Evolutionary conservation across 1,140 invertebrate species (phyloP).

Genomic region (Berghia stephanieae): DNA sequence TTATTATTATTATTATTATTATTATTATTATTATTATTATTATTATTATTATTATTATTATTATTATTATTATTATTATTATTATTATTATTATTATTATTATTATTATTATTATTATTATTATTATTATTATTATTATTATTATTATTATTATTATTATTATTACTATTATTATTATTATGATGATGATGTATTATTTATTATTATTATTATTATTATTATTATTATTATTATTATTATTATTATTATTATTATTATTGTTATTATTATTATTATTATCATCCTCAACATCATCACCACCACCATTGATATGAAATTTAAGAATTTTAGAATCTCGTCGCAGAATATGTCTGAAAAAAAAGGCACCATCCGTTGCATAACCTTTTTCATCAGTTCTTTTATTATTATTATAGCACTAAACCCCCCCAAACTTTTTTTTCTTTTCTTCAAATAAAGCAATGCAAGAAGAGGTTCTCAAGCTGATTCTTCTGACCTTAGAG

Average conservation of each 20-base stretch:
- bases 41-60: too few relatives aligned
- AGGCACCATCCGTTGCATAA: background rate
- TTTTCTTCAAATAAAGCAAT: slow-evolving; percentile 74
- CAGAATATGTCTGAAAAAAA: background rate
- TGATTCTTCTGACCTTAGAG: slow-evolving; percentile 92
- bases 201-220: background rate
- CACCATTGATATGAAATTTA: background rate
- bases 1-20: too few relatives aligned
- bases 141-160: slow-evolving; percentile 18
- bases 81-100: too few relatives aligned
- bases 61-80: too few relatives aligned
- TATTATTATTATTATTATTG: background rate
- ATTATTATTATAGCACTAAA: background rate
- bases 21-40: too few relatives aligned
- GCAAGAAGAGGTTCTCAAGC: slow-evolving; percentile 97
- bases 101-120: too few relatives aligned
- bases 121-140: slow-evolving; percentile 12
- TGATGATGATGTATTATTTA: background rate
- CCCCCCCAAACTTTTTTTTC: background rate
- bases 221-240: background rate
- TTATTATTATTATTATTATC: too few relatives aligned
- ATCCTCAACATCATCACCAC: too few relatives aligned
- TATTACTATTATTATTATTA: too few relatives aligned
- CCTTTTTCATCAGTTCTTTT: background rate
- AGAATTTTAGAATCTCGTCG: too few relatives aligned